phyloP scores from a whole-genome alignment of 2,113 vertebrate genomes.

The Podarcis raffonei region DNA sequence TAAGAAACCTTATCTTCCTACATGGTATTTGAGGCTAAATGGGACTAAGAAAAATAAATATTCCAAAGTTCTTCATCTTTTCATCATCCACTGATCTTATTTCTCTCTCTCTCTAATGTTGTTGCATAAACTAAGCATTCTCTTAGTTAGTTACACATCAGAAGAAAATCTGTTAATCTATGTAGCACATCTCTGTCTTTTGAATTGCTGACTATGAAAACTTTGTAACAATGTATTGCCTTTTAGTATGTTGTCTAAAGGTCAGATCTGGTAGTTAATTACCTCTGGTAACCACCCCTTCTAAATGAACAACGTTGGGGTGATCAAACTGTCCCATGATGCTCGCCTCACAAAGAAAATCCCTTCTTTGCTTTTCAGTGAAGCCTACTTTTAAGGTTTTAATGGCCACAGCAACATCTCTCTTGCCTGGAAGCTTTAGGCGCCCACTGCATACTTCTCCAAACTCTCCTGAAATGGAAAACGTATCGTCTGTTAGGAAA shows the following conservation, averaged over 20 bases:
- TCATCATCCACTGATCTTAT: conserved; percentile 45
- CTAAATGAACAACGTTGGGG: conserved; percentile 96
- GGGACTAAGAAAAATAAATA: conserved; percentile 53
- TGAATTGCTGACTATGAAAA: conserved; percentile 40
- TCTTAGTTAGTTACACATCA: conserved; percentile 62
- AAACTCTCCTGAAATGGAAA: conserved; percentile 88
- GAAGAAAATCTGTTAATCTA: conserved; percentile 59
- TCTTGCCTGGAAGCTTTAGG: conserved; percentile 94
- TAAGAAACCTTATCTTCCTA: conserved; percentile 53
- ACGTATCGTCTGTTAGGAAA: conserved; percentile 20
- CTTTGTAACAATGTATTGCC: conserved; percentile 40
- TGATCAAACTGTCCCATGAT: conserved; percentile 99
- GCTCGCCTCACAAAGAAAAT: conserved; percentile 97
- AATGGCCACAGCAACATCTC: conserved; percentile 93
- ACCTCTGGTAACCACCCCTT: conserved; percentile 98
- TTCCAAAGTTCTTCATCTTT: conserved; percentile 60
- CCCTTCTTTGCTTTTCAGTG: conserved; percentile 95
- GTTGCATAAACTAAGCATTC: conserved; percentile 55
- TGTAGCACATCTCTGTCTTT: conserved; percentile 37
- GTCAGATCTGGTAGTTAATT: conserved; percentile 32
- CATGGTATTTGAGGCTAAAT: conserved; percentile 58
- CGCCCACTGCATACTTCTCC: conserved; percentile 98
- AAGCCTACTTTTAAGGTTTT: conserved; percentile 98
- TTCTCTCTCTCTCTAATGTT: conserved; percentile 34
- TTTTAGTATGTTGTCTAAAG: conserved; percentile 19